Evolutionary conservation across 2,888 invertebrate genomes (phyloP), one percentile per base, ranked within the genome.

Genomic region (Belgica antarctica): DNA sequence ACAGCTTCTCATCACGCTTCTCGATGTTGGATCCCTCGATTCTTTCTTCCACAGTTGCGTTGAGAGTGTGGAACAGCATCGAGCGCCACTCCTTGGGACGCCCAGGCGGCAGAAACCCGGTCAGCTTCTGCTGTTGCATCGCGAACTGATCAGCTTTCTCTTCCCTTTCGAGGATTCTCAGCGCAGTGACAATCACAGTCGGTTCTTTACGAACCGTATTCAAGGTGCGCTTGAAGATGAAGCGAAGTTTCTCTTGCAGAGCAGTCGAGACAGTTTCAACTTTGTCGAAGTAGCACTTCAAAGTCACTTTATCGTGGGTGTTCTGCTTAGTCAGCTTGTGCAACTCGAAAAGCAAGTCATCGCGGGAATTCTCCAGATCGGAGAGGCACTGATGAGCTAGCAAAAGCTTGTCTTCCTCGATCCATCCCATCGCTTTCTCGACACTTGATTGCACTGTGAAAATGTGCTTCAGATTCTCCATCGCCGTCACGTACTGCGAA

Each of bases 381-480:
- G 93, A 90, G 36, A 99, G 83, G 77, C 94, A 94, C 84, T 80
- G 94, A 82, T 98, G 98, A 4, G 98, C 96, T 78, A 94, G 92
- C 1, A 99, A 80, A 5, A 98, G 82, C 78, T 97, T 96, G 59
- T 96, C 96, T 74, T 98, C 96, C 73, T 89, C 91, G 71, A 99
- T 97, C 83, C 94, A 89, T 70, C 92, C 89, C 77, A 94, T 90
- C 0, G 97, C 96, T 79, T 94, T 95, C 70, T 93, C 90, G 0
- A 98, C 94, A 80, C 94, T 96, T 76, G 96, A 95, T 8, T 96
- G 96, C 0, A 98, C 96, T 57, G 95, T 96, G 76, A 98, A 97
- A 73, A 99, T 96, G 77, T 98, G 96, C 78, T 96, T 97, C 27
- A 99, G 82, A 77, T 99, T 99, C 77, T 99, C 97, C 84, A 94